These are phyloP conservation scores for Agrochola lota DNA, from an alignment of 2,888 invertebrate species.

Conservation along the genomic window DNA sequence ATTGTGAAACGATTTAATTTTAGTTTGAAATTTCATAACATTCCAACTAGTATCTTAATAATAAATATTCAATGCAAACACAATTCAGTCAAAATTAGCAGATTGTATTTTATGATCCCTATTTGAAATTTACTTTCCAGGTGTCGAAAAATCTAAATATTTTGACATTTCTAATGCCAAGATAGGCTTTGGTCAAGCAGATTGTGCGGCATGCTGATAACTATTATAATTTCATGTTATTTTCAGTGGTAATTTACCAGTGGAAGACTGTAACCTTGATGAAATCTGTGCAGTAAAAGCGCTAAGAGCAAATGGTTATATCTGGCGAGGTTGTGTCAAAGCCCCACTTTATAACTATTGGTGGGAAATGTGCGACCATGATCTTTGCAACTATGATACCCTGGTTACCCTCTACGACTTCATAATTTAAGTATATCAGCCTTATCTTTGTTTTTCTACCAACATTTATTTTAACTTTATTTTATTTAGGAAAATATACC, in stretches of 20 bases:
- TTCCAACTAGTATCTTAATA: not conserved
- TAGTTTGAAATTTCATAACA: too few relatives aligned
- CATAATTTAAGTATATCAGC: slow-evolving; percentile 45
- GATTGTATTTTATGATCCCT: slow-evolving; percentile 4
- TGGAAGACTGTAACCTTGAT: slow-evolving; percentile 75
- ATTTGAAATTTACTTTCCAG: not conserved
- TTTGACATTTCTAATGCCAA: not conserved
- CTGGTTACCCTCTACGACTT: slow-evolving; percentile 75
- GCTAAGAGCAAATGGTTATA: slow-evolving; percentile 76
- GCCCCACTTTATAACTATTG: slow-evolving; percentile 83
- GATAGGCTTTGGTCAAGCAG: not conserved
- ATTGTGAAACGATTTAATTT: not conserved
- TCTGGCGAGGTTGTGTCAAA: slow-evolving; percentile 83
- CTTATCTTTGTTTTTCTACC: slow-evolving; percentile 24
- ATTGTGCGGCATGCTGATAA: not conserved
- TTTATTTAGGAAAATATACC: slow-evolving; percentile 22
- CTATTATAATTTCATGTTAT: not conserved
- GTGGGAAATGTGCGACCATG: slow-evolving; percentile 78
- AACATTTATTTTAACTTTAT: slow-evolving; percentile 24
- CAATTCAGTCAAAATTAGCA: not conserved
- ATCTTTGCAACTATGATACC: slow-evolving; percentile 80
- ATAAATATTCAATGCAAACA: slow-evolving; percentile 8
- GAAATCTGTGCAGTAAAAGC: slow-evolving; percentile 82
- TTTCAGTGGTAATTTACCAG: slow-evolving; percentile 76
- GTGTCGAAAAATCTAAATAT: not conserved